These are phyloP conservation scores for Pipistrellus kuhlii DNA, from an alignment of 2,797 vertebrate genomes.

Conservation along the genomic window DNA sequence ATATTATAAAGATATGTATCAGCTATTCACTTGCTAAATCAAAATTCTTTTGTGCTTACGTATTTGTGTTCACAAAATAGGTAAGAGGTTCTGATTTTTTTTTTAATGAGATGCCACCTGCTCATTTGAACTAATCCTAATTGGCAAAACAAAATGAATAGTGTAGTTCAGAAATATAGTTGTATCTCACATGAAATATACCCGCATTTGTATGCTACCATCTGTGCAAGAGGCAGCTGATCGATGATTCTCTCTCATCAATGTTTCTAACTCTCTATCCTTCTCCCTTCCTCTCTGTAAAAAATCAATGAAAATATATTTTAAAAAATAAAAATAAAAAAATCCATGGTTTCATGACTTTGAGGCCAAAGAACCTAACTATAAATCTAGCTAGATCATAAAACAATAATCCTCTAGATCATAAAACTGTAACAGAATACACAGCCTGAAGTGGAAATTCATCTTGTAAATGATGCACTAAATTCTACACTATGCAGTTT, in stretches of 20 bases:
- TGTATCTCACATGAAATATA: not conserved
- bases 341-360: not conserved
- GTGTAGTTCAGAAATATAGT: not conserved
- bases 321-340: not conserved
- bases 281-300: too few relatives aligned
- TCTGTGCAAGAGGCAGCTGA: too few relatives aligned
- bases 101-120: not conserved
- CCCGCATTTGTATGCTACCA: not conserved
- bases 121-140: constrained; percentile 25
- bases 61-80: constrained; percentile 44
- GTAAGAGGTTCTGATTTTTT: not conserved
- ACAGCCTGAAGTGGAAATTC: not conserved
- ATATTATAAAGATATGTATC: not conserved
- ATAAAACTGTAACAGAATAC: not conserved
- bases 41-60: not conserved
- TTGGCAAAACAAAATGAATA: not conserved
- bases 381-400: not conserved
- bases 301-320: too few relatives aligned
- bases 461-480: not conserved
- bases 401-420: not conserved
- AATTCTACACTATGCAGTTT: not conserved
- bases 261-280: too few relatives aligned
- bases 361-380: not conserved
- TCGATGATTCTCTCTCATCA: too few relatives aligned
- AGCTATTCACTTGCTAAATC: not conserved